Evolutionary conservation across 2,888 invertebrate genomes (phyloP), one percentile per base, ranked within the genome.

Genomic region (Notodonta ziczac): DNA sequence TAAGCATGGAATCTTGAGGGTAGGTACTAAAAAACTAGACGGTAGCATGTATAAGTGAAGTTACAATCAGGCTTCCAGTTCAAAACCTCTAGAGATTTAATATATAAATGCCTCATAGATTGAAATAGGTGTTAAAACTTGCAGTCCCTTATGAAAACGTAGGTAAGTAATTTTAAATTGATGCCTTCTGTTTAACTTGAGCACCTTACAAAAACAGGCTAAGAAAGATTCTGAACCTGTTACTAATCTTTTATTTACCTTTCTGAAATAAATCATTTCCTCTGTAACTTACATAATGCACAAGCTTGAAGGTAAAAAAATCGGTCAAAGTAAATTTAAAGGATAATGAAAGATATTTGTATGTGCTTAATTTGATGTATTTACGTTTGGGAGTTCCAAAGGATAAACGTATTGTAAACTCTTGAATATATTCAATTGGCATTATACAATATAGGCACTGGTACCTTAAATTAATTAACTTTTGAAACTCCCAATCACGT

Each of bases 41-140:
- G 77, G 78, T 75, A 80, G 84, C 83, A 83, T 84, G 84, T 77
- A 73, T 67, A 67, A 74, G 71, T 78, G 76, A 72, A 65, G 63
- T 63, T 64, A n/a, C 58, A 63, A 63, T 51, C n/a, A 54, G 40
- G 55, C 9, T 64, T 39, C n/a, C 13, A 55, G 46, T 14, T 59
- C 2, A 48, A 59, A 62, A 61, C 55, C 59, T 40, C 8, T 54
- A 68, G 60, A 61, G 56, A 7, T 56, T 8, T 54, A 52, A 32
- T 58, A 55, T 10, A 46, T 46, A 61, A 44, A 60, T 59, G 32
- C 64, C 58, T 39, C 7, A 39, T 56, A 46, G n/a, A 56, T 52
- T 39, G 65, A 52, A n/a, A 54, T 54, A 74, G 74, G 68, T 63
- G 39, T 46, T 60, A 52, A 66, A 40, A 35, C 61, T 66, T 63